Conservation (phyloP, 2,113 vertebrate genomes). For the Peucedramus taeniatus region DNA sequence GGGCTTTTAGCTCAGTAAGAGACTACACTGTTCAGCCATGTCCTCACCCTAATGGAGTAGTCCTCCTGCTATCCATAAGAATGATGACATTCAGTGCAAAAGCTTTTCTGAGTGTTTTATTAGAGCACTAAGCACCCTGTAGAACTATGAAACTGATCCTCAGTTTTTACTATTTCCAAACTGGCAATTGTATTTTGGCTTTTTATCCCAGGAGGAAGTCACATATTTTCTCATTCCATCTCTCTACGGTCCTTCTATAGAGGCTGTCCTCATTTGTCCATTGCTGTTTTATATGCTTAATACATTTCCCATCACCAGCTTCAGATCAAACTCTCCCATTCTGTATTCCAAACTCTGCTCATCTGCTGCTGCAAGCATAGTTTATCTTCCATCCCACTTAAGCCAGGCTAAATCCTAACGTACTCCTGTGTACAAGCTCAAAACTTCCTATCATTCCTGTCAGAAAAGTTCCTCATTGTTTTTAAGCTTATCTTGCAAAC, state of each 20-base stretch:
- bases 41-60: background rate
- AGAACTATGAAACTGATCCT: background rate
- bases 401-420: slow-evolving; percentile 35
- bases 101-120: background rate
- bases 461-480: background rate
- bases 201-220: background rate
- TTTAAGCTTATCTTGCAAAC: background rate
- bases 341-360: slow-evolving; percentile 14
- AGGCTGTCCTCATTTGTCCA: background rate
- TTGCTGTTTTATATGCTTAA: background rate
- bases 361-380: background rate
- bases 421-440: background rate
- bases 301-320: background rate
- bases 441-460: slow-evolving; percentile 11
- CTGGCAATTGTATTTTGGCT: background rate
- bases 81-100: background rate
- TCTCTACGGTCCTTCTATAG: background rate
- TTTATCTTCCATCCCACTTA: slow-evolving; percentile 35
- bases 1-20: background rate
- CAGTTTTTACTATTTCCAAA: background rate
- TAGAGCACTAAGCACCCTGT: background rate
- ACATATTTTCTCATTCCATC: background rate
- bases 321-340: background rate
- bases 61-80: background rate
- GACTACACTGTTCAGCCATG: background rate